These are phyloP conservation scores for Diarsia dahlii DNA, from an alignment of 2,888 invertebrate genomes.

Conservation along the genomic window DNA sequence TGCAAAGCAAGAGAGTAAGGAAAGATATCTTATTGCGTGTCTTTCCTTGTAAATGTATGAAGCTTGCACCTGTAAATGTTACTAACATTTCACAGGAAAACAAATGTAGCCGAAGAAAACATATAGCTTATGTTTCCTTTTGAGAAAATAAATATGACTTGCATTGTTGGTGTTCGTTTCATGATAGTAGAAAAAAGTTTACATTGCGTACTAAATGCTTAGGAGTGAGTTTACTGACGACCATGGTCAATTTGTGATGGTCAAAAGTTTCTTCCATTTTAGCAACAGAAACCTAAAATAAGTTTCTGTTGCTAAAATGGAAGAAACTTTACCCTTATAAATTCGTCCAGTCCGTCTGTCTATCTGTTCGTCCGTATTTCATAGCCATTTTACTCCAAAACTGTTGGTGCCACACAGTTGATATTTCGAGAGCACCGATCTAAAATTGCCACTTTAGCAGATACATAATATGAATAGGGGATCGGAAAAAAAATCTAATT, in stretches of 20 bases:
- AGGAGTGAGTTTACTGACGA: not conserved
- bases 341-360: no score
- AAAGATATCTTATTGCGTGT: constrained; percentile 36
- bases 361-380: no score
- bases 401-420: no score
- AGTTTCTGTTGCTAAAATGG: no score
- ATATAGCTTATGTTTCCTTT: not conserved
- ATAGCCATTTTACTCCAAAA: no score
- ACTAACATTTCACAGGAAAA: not conserved
- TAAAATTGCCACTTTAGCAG: no score
- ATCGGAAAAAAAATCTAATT: no score
- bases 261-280: no score
- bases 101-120: not conserved
- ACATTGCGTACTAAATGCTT: not conserved
- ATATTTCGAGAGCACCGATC: no score
- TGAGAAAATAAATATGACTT: not conserved
- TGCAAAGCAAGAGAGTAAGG: constrained; percentile 2
- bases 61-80: constrained; percentile 4
- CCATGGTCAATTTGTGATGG: not conserved
- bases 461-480: no score
- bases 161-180: not conserved
- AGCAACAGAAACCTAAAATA: no score
- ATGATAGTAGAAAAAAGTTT: not conserved
- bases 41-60: constrained; percentile 22
- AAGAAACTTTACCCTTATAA: no score